A percentile compares a stretch with the other conserved stretches of the same genome.
These are phyloP conservation scores for Tamandua tetradactyla DNA, from an alignment of 2,797 vertebrate genomes.

Conservation along the genomic window DNA sequence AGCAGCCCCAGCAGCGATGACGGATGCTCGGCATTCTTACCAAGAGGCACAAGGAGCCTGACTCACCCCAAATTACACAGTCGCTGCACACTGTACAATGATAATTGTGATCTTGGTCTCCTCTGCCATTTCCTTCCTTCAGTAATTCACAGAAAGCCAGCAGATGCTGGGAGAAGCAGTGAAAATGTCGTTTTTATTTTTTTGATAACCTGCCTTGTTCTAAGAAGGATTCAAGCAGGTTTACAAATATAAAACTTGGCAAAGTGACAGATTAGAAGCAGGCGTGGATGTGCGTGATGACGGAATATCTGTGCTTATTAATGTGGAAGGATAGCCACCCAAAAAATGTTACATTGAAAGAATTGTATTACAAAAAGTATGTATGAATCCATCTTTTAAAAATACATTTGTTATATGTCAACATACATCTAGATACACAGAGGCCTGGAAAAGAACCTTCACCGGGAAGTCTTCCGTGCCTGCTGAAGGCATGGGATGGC, in stretches of 20 bases:
- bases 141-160: conserved; percentile 59
- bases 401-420: not conserved
- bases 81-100: not conserved
- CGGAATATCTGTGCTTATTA: conserved; percentile 23
- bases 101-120: conserved; percentile 34
- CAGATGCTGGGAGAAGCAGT: not conserved
- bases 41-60: conserved; percentile 1
- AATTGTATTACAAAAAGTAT: conserved; percentile 34
- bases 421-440: not conserved
- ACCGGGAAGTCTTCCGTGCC: not conserved
- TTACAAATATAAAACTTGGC: conserved; percentile 5
- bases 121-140: not conserved
- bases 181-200: not conserved
- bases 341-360: conserved; percentile 51
- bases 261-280: conserved; percentile 41
- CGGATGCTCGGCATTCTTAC: not conserved
- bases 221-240: conserved; percentile 25
- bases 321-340: conserved; percentile 34
- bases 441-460: not conserved
- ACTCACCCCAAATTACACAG: conserved; percentile 70
- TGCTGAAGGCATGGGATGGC: not conserved
- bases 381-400: conserved; percentile 16
- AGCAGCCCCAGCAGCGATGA: conserved; percentile 54
- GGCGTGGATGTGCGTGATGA: conserved; percentile 3
- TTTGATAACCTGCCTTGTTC: not conserved